Evolutionary conservation across 2,888 invertebrate species (phyloP), one percentile per base, ranked within the genome.

Genomic region (Plagiodera versicolora): DNA sequence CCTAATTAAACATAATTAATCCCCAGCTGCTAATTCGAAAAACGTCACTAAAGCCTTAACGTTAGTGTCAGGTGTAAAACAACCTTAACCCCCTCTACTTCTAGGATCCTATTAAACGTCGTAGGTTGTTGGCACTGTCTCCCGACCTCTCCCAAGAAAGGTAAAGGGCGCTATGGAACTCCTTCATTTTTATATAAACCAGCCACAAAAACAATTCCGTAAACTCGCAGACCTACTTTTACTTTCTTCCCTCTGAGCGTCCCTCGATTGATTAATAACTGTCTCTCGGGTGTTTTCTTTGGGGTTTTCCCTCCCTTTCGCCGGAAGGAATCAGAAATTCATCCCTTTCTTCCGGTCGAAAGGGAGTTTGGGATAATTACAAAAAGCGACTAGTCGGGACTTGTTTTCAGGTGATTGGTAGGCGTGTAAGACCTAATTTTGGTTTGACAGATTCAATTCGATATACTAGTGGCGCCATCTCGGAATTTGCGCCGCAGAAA

Each of bases 141-240:
- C 70, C 70, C 65, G 70, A 70, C 70, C 69, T 70, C 64, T 66
- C 70, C 67, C 68, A 70, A 70, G 63, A 68, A 69, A 70, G 70
- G 69, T 70, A 70, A 69, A 70, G 69, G 70, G 69, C 67, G 68
- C 67, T 65, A 70, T 70, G 70, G 66, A 69, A 68, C 70, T 68
- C 70, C 63, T 67, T 69, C 70, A 70, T 70, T 70, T 70, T 70
- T 70, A 68, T 69, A 68, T 64, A 70, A 68, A 69, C 69, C 67
- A 66, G 66, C 69, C 69, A 63, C 69, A 70, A 70, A 70, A 70
- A 70, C 70, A 68, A 68, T 63, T 65, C 66, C 56, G 60, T 60
- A 58, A 61, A 63, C 64, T 64, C 64, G 56, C 64, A 63, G 66
- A 61, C 66, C 66, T 66, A 66, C 66, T 67, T 67, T 66, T 67